Base-by-base conservation (phyloP, 1,140 invertebrate genomes). In the Chrysomallon squamiferum region DNA sequence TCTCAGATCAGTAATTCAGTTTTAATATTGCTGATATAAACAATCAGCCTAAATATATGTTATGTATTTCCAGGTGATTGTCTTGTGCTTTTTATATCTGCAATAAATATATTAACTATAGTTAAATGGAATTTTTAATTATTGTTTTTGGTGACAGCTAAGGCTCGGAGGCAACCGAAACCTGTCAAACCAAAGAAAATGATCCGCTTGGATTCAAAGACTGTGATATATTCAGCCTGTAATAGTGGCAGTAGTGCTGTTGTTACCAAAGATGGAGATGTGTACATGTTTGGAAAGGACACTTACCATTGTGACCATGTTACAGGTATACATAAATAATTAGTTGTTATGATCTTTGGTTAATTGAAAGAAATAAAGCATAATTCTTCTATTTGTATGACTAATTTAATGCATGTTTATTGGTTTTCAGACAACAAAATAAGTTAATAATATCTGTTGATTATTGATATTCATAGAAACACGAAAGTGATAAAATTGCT, bases 271-370 rank as follows among this genome's bases (percentile, higher is more conserved):
- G 91, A 93, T 62, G 96, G 96, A 0, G 91, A 94, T 72, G 85
- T 97, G 1, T 90, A 93, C 45, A 94, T 98, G 91, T 97, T 95
- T 85, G 96, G 96, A 27, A 98, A 98, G 86, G 96, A 98, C 87
- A 94, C 93, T 5, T 88, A 92, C 6, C 92, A 97, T 82, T 93
- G 93, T 80, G 95, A 97, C 86, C 86, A 90, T 29, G 85, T 88
- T 13, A 90, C 90, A 63, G 92, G 92, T 87, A 78, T 69, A 68
- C 68, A 3, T 30, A 3, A 15, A 35, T 13, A 18, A 38, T n/a
- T 33, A 2, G 43, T 38, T 0, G 22, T 15, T 41, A 18, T 15
- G n/a, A 41, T 18, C 0, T 20, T 41, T 15, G 0, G 11, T 43
- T n/a, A 13, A 43, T n/a, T 43, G 41, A 13, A 11, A 13, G 41